Conservation (phyloP, 2,113 vertebrate genomes). For the Apistogramma diplotaenia region DNA sequence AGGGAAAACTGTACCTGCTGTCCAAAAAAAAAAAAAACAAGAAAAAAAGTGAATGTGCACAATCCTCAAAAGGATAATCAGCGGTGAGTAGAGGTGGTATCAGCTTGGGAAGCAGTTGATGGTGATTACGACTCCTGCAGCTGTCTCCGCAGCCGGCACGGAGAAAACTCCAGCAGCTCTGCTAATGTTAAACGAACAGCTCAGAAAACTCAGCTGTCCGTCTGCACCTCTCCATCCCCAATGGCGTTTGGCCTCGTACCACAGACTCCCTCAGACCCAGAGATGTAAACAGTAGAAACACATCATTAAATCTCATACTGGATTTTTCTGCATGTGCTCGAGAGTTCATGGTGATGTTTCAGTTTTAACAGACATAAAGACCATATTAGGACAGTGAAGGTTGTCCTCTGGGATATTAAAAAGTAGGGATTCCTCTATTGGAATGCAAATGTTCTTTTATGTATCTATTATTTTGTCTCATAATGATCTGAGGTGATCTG, state of each 20-base stretch:
- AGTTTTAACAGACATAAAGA: background rate
- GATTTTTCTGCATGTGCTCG: background rate
- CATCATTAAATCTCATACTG: slow-evolving; percentile 22
- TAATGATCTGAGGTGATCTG: background rate
- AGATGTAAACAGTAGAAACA: slow-evolving; percentile 18
- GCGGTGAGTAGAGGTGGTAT: background rate
- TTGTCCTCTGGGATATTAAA: background rate
- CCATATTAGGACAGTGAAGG: background rate
- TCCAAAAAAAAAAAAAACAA: background rate
- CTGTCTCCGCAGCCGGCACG: slow-evolving; percentile 46
- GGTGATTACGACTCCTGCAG: slow-evolving; percentile 52
- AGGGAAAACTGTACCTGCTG: background rate
- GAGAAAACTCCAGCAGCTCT: slow-evolving; percentile 14
- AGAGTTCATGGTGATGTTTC: background rate
- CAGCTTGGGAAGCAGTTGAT: background rate
- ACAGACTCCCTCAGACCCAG: slow-evolving; percentile 12
- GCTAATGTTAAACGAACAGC: background rate
- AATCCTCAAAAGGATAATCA: slow-evolving; percentile 3
- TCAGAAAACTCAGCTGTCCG: slow-evolving; percentile 16
- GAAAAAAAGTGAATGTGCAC: background rate
- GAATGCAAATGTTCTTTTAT: background rate
- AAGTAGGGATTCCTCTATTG: background rate
- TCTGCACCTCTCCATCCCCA: slow-evolving; percentile 26
- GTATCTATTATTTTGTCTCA: background rate
- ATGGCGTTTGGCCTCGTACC: slow-evolving; percentile 1